These are phyloP conservation scores for Panagrolaimus sp. DNA, from an alignment of 1,140 invertebrate species.

Conservation along the genomic window DNA sequence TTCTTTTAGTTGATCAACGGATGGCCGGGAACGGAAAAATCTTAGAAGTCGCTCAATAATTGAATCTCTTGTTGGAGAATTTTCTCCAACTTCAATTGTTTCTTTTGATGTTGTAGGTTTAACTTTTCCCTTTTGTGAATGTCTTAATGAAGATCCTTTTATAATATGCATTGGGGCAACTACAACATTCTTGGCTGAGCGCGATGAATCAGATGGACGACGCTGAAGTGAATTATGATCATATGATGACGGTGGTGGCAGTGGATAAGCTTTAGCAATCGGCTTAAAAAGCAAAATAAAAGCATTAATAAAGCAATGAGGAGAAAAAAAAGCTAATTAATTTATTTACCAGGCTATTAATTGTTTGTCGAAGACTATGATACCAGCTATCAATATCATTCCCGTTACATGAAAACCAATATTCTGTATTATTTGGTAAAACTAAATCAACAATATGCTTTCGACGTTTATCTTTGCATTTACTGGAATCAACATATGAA, in stretches of 20 bases:
- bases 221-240: not conserved
- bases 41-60: conserved; percentile 66
- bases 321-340: conserved; percentile 13
- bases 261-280: not conserved
- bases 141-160: conserved; percentile 8
- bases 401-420: conserved; percentile 46
- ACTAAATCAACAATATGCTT: conserved; percentile 39
- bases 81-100: not conserved
- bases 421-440: conserved; percentile 39
- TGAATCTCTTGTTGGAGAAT: conserved; percentile 31
- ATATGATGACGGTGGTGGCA: not conserved
- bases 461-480: conserved; percentile 52
- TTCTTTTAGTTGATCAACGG: conserved; percentile 70
- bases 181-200: not conserved
- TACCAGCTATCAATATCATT: conserved; percentile 47
- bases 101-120: conserved; percentile 9
- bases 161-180: not conserved
- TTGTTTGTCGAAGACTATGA: conserved; percentile 48
- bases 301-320: conserved; percentile 6
- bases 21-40: conserved; percentile 71
- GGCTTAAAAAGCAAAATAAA: not conserved
- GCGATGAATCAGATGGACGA: conserved; percentile 3
- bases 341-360: conserved; percentile 38
- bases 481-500: conserved; percentile 48
- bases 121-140: conserved; percentile 17